Percentiles rank a stretch among this genome's conserved stretches.
Evolutionary conservation across 2,888 invertebrate species (phyloP).

Genomic region (Ernsta delagoae): DNA sequence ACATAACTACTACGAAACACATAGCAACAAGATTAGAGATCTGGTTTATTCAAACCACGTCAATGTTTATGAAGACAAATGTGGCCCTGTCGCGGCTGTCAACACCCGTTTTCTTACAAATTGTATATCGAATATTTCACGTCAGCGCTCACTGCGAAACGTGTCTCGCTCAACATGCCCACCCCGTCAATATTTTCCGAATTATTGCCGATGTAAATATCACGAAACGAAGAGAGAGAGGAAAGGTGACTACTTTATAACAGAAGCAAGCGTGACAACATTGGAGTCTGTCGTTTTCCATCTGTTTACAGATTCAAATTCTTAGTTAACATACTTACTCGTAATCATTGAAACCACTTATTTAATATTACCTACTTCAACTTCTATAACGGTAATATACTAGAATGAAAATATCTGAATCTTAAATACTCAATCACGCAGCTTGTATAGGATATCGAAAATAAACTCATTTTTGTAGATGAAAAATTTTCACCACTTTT

Average conservation of each 20-base stretch:
- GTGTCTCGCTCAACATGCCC: conserved; percentile 3
- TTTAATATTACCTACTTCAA: too few relatives aligned
- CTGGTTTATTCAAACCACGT: conserved; percentile 21
- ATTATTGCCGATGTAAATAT: conserved; percentile 16
- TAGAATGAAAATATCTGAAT: too few relatives aligned
- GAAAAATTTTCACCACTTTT: neutral
- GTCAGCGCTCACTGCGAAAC: neutral
- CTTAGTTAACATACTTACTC: too few relatives aligned
- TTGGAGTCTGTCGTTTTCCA: too few relatives aligned
- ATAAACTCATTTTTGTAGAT: conserved; percentile 24
- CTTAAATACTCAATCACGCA: too few relatives aligned
- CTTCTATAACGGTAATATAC: too few relatives aligned
- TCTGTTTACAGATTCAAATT: too few relatives aligned
- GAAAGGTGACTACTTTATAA: neutral
- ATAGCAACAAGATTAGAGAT: neutral
- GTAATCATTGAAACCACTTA: too few relatives aligned
- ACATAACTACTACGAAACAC: too few relatives aligned
- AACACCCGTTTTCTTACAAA: conserved; percentile 19
- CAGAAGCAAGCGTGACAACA: too few relatives aligned
- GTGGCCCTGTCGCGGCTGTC: conserved; percentile 9
- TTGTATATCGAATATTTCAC: conserved; percentile 18
- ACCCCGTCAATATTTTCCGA: conserved; percentile 17
- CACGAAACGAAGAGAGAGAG: neutral
- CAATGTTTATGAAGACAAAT: conserved; percentile 21
- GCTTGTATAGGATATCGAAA: too few relatives aligned